These are phyloP conservation scores for Palythoa caribaeorum DNA, from an alignment of 92 coral and sea anemone species.

Conservation along the genomic window DNA sequence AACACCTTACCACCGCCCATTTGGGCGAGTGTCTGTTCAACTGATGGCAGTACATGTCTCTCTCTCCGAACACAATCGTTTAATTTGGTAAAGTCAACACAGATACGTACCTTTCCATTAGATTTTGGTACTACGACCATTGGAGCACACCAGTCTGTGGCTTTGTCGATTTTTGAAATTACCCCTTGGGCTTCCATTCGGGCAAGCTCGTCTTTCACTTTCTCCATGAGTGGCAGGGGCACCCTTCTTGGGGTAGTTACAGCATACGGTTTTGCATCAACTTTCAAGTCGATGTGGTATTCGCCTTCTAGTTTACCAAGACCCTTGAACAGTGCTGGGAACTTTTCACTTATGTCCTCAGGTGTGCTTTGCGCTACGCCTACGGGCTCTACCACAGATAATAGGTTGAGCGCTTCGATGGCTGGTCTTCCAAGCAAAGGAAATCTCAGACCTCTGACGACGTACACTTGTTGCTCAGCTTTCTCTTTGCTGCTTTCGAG, in stretches of 20 bases:
- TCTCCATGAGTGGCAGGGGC: constrained; percentile 42
- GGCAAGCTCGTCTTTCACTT: constrained; percentile 28
- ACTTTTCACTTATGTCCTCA: constrained; percentile 30
- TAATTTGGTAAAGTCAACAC: too few species aligned
- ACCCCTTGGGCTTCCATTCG: constrained; percentile 20
- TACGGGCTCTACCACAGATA: constrained; percentile 23
- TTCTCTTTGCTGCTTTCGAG: constrained; percentile 40
- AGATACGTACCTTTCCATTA: neutral
- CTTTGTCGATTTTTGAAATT: constrained; percentile 18
- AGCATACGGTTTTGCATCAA: constrained; percentile 45
- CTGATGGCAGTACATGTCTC: constrained; percentile 46
- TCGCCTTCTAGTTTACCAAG: constrained; percentile 54
- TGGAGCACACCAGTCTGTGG: constrained; percentile 26
- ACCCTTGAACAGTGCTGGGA: constrained; percentile 54
- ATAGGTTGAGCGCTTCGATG: neutral
- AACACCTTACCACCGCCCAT: constrained; percentile 27
- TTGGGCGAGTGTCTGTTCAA: constrained; percentile 28
- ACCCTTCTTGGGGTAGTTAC: constrained; percentile 38
- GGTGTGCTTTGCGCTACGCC: constrained; percentile 22
- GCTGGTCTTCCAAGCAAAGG: constrained; percentile 32
- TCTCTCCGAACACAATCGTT: constrained; percentile 41
- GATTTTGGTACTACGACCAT: constrained; percentile 33
- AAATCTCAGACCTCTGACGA: constrained; percentile 45
- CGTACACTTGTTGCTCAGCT: constrained; percentile 53
- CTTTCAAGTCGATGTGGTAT: constrained; percentile 40